Conservation (phyloP, 2,888 invertebrate genomes). For the Xestia c-nigrum region DNA sequence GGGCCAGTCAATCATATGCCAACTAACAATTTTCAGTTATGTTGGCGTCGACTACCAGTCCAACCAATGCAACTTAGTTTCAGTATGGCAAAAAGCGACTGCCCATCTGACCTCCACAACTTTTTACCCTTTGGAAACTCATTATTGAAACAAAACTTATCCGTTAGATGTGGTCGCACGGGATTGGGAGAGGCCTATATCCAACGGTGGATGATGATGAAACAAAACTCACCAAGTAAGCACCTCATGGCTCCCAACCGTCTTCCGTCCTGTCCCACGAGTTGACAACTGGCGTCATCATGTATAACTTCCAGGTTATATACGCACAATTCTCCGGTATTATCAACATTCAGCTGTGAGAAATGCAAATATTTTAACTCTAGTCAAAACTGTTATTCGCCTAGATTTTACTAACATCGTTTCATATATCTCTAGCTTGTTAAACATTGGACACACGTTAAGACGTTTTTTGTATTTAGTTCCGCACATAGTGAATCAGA, state of each 20-base stretch:
- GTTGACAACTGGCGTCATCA: conserved; percentile 11
- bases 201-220: too few species aligned
- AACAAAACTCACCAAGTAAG: conserved; percentile 24
- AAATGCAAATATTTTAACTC: conserved; percentile 35
- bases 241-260: conserved; percentile 9
- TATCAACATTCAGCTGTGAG: conserved; percentile 18
- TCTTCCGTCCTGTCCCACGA: neutral
- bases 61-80: neutral
- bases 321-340: neutral
- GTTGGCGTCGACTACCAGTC: neutral
- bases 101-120: neutral
- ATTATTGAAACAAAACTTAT: conserved; percentile 22
- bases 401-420: conserved; percentile 23
- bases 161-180: too few species aligned
- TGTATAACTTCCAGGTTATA: conserved; percentile 10
- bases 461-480: neutral
- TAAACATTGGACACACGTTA: conserved; percentile 8
- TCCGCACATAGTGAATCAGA: neutral
- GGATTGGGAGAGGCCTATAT: too few species aligned
- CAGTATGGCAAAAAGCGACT: neutral
- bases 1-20: neutral
- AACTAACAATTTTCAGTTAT: neutral
- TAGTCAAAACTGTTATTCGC: neutral
- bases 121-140: neutral
- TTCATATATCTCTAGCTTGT: conserved; percentile 5